Evolutionary conservation across 2,888 invertebrate species (phyloP), one percentile per base, ranked within the genome.

Genomic region (Automeris io): DNA sequence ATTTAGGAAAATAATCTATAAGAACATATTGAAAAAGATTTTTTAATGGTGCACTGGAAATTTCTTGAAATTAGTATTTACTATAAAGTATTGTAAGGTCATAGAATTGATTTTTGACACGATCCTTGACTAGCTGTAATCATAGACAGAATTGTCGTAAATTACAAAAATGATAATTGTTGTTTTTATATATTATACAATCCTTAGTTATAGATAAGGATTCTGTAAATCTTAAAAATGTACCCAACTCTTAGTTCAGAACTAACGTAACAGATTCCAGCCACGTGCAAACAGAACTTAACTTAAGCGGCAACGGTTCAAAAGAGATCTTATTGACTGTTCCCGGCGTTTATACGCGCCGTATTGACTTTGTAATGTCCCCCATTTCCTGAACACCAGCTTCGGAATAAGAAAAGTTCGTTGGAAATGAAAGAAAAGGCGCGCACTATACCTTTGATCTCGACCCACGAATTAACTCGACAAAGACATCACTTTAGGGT

Each of bases 331-430:
- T 73, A 78, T 77, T 75, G 77, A 75, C 72, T 75, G 73, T 70
- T 68, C 70, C 64, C 61, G 71, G 69, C 72, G 72, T 63, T 70
- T 67, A 66, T 67, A 67, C 69, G 49, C 67, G 61, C 61, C 69
- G 65, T 78, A 81, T 82, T 80, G 80, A 81, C 78, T 80, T 73
- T 47, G 75, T 83, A 82, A 83, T 81, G 78, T 79, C 75, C 67
- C 75, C 78, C 78, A 80, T 82, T 83, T 82, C 81, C 77, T 73
- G 72, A 79, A 78, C 66, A 69, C 70, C 72, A 71, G 73, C 72
- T 73, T 68, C 68, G 61, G 65, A 77, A 81, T 78, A 80, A 79
- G 81, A 78, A 83, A 85, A 83, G 77, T 83, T 78, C 70, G 66
- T 58, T 52, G 69, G 73, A 69, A 73, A 75, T 66, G 68, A 71